Evolutionary conservation across 2,888 invertebrate species (phyloP).

Genomic region (Cheilosia pagana): DNA sequence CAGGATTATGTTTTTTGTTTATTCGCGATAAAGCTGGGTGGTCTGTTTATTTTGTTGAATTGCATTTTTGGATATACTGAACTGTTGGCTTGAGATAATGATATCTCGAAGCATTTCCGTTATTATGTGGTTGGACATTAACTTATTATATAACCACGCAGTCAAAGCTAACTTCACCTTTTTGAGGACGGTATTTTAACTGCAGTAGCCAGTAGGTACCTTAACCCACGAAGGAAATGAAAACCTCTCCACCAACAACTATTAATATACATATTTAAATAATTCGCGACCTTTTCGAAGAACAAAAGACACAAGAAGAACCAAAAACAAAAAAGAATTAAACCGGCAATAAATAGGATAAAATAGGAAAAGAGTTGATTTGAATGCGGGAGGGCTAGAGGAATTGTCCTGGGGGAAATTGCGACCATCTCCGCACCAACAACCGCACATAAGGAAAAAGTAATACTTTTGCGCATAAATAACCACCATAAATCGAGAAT

Average conservation of each 20-base stretch:
- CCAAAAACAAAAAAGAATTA: slow-evolving; percentile 17
- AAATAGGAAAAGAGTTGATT: slow-evolving; percentile 72
- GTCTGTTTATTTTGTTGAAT: too few species aligned
- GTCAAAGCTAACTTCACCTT: too few species aligned
- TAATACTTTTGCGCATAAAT: slow-evolving; percentile 82
- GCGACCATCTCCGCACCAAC: slow-evolving; percentile 71
- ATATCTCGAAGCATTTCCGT: too few species aligned
- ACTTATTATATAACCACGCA: too few species aligned
- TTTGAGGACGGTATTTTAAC: too few species aligned
- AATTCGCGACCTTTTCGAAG: slow-evolving; percentile 65
- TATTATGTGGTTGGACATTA: too few species aligned
- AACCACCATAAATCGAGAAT: slow-evolving; percentile 84
- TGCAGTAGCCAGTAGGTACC: too few species aligned
- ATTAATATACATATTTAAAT: slow-evolving; percentile 68
- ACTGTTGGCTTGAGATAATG: too few species aligned
- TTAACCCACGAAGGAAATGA: slow-evolving; percentile 56
- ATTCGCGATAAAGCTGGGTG: too few species aligned
- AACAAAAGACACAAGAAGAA: slow-evolving; percentile 45
- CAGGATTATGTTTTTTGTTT: too few species aligned
- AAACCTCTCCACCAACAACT: slow-evolving; percentile 55
- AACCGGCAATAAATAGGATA: slow-evolving; percentile 64
- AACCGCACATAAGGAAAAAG: slow-evolving; percentile 75
- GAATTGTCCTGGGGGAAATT: slow-evolving; percentile 69
- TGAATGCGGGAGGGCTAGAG: slow-evolving; percentile 10
- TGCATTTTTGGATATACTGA: too few species aligned